These are phyloP conservation scores for Cardiocondyla obscurior DNA, from an alignment of 1,140 invertebrate species.

Conservation along the genomic window DNA sequence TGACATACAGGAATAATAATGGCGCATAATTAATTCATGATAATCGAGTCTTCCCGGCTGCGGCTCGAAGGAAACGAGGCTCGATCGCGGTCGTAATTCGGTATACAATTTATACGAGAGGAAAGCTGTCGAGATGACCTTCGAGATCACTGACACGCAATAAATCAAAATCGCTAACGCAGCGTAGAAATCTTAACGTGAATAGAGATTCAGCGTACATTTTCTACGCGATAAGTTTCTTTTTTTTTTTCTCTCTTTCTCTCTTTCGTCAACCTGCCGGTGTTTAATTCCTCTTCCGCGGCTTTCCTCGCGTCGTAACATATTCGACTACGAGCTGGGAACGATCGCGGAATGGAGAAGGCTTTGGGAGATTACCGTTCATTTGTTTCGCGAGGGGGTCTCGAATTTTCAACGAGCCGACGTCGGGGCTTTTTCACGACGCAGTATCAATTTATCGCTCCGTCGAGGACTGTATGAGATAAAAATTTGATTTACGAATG, in stretches of 20 bases:
- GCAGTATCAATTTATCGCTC: not conserved
- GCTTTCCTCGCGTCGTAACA: not conserved
- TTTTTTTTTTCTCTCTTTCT: slow-evolving; percentile 20
- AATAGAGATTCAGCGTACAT: not conserved
- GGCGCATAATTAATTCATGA: slow-evolving; percentile 15
- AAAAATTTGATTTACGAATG: slow-evolving; percentile 19
- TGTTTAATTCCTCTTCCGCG: not conserved
- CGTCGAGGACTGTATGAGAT: not conserved
- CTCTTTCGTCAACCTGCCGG: not conserved
- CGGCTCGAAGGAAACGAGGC: not conserved
- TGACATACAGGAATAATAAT: slow-evolving; percentile 2
- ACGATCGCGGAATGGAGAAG: not conserved
- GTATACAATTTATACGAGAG: not conserved
- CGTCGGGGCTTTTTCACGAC: not conserved
- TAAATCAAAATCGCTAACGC: not conserved
- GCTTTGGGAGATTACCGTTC: not conserved
- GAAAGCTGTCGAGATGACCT: not conserved
- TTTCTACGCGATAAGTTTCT: not conserved
- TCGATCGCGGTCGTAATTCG: not conserved
- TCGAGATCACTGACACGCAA: not conserved
- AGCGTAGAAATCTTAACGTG: not conserved
- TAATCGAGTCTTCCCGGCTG: not conserved
- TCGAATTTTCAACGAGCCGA: not conserved
- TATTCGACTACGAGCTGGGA: not conserved
- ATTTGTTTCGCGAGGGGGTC: not conserved